A percentile compares a stretch with the other conserved stretches of the same genome.
Evolutionary conservation across 2,888 invertebrate species (phyloP).

Genomic region (Macaria notata): DNA sequence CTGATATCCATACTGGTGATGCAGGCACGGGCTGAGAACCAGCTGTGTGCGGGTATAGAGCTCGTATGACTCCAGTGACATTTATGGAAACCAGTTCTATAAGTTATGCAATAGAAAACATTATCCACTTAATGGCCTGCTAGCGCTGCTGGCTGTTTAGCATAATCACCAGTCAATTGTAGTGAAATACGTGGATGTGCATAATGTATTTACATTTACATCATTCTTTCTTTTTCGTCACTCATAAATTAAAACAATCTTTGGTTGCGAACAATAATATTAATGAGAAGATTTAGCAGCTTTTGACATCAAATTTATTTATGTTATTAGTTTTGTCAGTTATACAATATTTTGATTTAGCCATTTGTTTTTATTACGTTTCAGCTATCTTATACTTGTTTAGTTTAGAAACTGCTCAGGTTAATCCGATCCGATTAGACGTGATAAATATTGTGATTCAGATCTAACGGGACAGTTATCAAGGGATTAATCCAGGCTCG

Average conservation of each 20-base stretch:
- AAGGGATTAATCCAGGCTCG: slow-evolving; percentile 26
- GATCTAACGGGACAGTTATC: slow-evolving; percentile 2
- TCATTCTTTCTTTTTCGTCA: slow-evolving; percentile 10
- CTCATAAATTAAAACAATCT: background rate
- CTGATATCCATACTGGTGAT: slow-evolving; percentile 53
- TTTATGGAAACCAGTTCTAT: slow-evolving; percentile 66
- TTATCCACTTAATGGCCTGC: slow-evolving; percentile 60
- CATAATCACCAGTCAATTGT: slow-evolving; percentile 68
- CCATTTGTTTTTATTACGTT: no score
- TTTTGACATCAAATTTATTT: no score
- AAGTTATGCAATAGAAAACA: slow-evolving; percentile 73
- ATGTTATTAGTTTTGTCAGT: no score
- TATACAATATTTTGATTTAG: no score
- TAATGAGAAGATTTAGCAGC: no score
- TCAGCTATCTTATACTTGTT: no score
- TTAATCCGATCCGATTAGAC: background rate
- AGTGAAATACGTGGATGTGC: slow-evolving; percentile 38
- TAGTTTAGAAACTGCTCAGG: no score
- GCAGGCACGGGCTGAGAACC: slow-evolving; percentile 55
- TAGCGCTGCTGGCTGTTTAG: slow-evolving; percentile 51
- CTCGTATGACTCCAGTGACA: slow-evolving; percentile 61
- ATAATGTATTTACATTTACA: slow-evolving; percentile 15
- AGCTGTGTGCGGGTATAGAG: slow-evolving; percentile 64
- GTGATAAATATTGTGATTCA: no score
- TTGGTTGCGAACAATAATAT: no score